Conservation (phyloP, 2,113 vertebrate genomes). For the Nothoprocta perdicaria region DNA sequence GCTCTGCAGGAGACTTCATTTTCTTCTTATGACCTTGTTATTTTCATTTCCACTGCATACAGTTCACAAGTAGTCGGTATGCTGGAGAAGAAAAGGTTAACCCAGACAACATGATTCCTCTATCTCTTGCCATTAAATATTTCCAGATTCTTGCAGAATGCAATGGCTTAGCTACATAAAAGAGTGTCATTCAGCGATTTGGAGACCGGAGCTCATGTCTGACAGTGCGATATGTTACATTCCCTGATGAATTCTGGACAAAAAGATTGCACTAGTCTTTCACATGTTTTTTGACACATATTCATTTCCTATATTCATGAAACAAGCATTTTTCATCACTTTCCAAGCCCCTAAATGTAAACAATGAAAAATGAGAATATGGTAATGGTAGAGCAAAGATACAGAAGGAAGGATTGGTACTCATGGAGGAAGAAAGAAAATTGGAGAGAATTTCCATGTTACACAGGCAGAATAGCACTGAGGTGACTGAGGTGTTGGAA, state of each 20-base stretch:
- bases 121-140: not conserved
- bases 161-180: not conserved
- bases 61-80: not conserved
- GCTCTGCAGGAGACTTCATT: too few relatives aligned
- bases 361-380: not conserved
- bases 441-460: not conserved
- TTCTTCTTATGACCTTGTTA: too few relatives aligned
- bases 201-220: not conserved
- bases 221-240: not conserved
- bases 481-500: not conserved
- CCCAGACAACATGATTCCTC: not conserved
- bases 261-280: not conserved
- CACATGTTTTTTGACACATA: not conserved
- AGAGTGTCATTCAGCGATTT: not conserved
- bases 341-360: not conserved
- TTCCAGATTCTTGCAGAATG: not conserved
- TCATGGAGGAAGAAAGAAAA: not conserved
- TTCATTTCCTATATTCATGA: not conserved
- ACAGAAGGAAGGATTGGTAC: not conserved
- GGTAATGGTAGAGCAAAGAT: not conserved
- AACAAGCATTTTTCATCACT: not conserved
- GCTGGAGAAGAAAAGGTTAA: not conserved
- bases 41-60: not conserved
- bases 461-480: not conserved
- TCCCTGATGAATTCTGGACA: not conserved